Evolutionary conservation across 1,140 invertebrate genomes (phyloP), one percentile per base, ranked within the genome.

Genomic region (Calycopis cecrops): DNA sequence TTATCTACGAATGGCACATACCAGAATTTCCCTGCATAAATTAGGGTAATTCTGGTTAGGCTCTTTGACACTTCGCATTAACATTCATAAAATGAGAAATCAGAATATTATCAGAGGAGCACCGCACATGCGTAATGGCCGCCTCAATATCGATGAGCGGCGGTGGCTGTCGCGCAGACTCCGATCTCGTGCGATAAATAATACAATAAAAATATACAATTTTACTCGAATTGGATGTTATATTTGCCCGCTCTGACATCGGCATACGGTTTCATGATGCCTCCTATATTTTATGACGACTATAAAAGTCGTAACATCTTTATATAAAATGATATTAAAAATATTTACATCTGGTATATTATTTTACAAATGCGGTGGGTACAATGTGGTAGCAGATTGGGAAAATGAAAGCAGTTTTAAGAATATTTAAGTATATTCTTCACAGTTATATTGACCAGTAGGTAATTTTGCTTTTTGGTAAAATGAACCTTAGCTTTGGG

Each of bases 191-290:
- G 62, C 67, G 58, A 69, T 75, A 73, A 74, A 65, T 78, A 79
- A 78, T 76, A 79, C 74, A 73, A 83, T 82, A 78, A 79, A 81
- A 76, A 82, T 82, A 79, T 75, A 76, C 67, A 71, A 70, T 73
- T 59, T 64, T 59, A 62, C 66, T 67, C 63, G 59, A 77, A 77
- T 77, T 76, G 73, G 75, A 77, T 79, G 68, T 69, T 49, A 40
- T 44, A 16, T 33, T 49, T 34, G 12, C 12, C 10, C 35, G n/a
- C 14, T 33, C 17, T 28, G 21, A 6, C 21, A 6, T 28, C 21
- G 21, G 21, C 40, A 44, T 44, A 44, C 40, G 40, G 40, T 28
- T 6, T 40, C 10, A 40, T 11, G 10, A 40, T 40, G 12, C 33
- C 8, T 49, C 21, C 18, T 49, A 40, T 49, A 12, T 49, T 33